Percentiles rank a stretch among this genome's conserved stretches.
Conservation (phyloP, 1,140 invertebrate species). For the Gonatopus flavifemur region DNA sequence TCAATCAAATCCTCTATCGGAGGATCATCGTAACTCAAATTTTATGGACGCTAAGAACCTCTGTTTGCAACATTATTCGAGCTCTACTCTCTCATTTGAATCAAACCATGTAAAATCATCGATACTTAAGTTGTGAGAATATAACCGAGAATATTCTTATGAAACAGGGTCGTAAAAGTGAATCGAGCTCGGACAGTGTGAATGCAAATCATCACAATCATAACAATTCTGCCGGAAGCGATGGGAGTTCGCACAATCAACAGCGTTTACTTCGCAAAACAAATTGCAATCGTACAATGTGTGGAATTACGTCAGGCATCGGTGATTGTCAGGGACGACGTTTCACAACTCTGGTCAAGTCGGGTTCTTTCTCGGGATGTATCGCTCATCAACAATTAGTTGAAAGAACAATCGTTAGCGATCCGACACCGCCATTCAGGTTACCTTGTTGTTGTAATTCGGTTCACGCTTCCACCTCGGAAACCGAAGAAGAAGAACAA, state of each 20-base stretch:
- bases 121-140: not conserved
- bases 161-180: constrained; percentile 61
- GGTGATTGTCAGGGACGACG: constrained; percentile 32
- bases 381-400: constrained; percentile 58
- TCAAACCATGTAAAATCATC: not conserved
- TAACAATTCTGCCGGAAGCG: constrained; percentile 48
- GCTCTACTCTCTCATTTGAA: not conserved
- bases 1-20: too few relatives aligned
- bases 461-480: constrained; percentile 41
- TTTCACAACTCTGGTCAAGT: constrained; percentile 62
- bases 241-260: constrained; percentile 43
- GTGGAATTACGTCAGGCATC: constrained; percentile 27
- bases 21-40: too few relatives aligned
- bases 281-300: constrained; percentile 31
- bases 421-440: constrained; percentile 59
- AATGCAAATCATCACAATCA: constrained; percentile 34
- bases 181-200: constrained; percentile 63
- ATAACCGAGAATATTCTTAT: not conserved
- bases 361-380: constrained; percentile 67
- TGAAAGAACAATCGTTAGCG: constrained; percentile 63
- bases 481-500: constrained; percentile 53
- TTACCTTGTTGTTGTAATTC: constrained; percentile 37
- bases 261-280: constrained; percentile 39
- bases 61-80: not conserved
- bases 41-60: not conserved